These are phyloP conservation scores for Gambusia affinis DNA, from an alignment of 2,113 vertebrate species.

Conservation along the genomic window DNA sequence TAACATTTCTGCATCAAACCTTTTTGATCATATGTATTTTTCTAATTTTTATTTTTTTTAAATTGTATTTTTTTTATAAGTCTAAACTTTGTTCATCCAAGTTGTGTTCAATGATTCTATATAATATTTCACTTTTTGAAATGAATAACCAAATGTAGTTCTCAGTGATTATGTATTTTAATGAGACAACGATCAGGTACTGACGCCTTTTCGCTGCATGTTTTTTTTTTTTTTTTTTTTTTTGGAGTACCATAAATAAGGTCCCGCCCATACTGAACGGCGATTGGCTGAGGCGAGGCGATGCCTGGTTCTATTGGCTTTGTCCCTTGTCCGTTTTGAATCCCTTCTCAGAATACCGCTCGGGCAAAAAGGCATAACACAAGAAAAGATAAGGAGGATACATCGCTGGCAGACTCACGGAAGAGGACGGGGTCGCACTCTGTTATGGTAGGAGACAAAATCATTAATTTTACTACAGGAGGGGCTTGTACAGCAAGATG, in stretches of 20 bases:
- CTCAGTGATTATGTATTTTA: neutral
- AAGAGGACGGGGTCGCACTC: constrained; percentile 37
- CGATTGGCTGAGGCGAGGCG: constrained; percentile 47
- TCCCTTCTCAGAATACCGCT: constrained; percentile 40
- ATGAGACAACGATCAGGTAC: neutral
- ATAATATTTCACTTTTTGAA: neutral
- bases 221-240: neutral
- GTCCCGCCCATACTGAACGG: constrained; percentile 13
- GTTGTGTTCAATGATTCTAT: neutral
- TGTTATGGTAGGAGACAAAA: constrained; percentile 66
- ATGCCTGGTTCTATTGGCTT: constrained; percentile 36
- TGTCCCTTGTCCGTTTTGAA: constrained; percentile 31
- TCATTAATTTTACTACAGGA: neutral
- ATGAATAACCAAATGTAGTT: neutral
- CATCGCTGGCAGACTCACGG: constrained; percentile 30
- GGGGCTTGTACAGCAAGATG: neutral
- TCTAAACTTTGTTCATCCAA: too few relatives aligned
- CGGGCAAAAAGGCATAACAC: constrained; percentile 42
- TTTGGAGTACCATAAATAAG: neutral
- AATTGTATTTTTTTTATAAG: too few relatives aligned
- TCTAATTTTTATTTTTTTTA: too few relatives aligned
- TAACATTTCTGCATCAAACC: too few relatives aligned
- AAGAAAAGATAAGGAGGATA: constrained; percentile 34
- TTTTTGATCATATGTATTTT: too few relatives aligned
- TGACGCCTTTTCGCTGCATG: neutral